Evolutionary conservation across 2,113 vertebrate genomes (phyloP).

Genomic region (Anser cygnoides): DNA sequence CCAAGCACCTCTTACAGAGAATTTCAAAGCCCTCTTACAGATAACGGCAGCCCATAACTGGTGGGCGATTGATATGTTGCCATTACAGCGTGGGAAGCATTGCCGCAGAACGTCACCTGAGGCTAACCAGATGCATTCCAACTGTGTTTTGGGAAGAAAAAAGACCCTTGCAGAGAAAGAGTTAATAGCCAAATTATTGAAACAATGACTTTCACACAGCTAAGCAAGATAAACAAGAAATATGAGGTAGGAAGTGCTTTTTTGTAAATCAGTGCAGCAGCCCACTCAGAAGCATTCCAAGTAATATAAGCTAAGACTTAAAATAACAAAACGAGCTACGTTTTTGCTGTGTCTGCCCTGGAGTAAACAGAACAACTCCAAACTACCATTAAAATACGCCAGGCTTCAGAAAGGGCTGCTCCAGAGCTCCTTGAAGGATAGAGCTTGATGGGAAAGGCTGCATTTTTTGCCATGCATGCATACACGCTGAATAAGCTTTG

Average conservation of each 20-base stretch:
- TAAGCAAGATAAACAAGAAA: neutral
- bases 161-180: neutral
- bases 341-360: neutral
- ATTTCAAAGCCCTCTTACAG: slow-evolving; percentile 30
- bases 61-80: neutral
- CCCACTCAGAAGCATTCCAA: slow-evolving; percentile 4
- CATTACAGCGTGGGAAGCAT: neutral
- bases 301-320: slow-evolving; percentile 13
- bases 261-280: neutral
- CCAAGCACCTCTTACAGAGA: neutral
- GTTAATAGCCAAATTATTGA: neutral
- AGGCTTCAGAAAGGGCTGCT: neutral
- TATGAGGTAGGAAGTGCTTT: neutral
- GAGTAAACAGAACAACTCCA: slow-evolving; percentile 11
- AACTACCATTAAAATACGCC: neutral
- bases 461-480: neutral
- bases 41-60: neutral
- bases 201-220: neutral
- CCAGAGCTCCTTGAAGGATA: neutral
- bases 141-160: neutral
- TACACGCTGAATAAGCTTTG: neutral
- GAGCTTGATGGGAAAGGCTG: neutral
- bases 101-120: neutral
- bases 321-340: neutral
- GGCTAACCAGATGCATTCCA: neutral